Evolutionary conservation across 1,140 invertebrate genomes (phyloP), one percentile per base, ranked within the genome.

Genomic region (Phocides pigmalion): DNA sequence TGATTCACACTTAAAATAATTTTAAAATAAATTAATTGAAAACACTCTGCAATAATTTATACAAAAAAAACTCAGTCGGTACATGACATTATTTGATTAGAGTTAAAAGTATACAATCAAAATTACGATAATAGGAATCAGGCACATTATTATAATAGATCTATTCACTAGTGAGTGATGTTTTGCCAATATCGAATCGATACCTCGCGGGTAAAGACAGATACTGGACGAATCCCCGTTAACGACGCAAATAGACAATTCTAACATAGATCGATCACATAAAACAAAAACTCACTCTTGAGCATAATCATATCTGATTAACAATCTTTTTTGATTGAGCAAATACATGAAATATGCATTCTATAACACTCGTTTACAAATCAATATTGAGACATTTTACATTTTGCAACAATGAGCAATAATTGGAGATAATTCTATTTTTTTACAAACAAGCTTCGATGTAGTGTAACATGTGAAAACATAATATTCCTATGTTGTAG

Each of bases 71-170:
- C 74, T 90, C 88, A 90, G 88, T 90, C 88, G 80, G 82, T 86
- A 82, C 79, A 72, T 88, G 88, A 90, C 81, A 84, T 80, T 80
- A 84, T 89, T 88, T 82, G 86, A 90, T 90, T 84, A 87, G 66
- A 87, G 85, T 81, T 83, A 88, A 84, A 82, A 85, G 56, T 86
- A 83, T 84, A 88, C 81, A 86, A 88, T 87, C 74, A 88, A 87
- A 81, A 83, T 84, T 87, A 89, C 74, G 86, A 82, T 90, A 89
- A 86, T 88, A 90, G 86, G 88, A 90, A 90, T 89, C 86, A 88
- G 86, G 82, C 84, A 89, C 85, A 89, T 88, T 80, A 79, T 76
- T 53, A 64, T 61, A 63, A 64, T 58, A 47, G 70, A 82, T 65
- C 71, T 86, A 87, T 80, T 70, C 66, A 76, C 76, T 87, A 85